Evolutionary conservation across 2,113 vertebrate genomes (phyloP).

Genomic region (Phocoena phocoena): DNA sequence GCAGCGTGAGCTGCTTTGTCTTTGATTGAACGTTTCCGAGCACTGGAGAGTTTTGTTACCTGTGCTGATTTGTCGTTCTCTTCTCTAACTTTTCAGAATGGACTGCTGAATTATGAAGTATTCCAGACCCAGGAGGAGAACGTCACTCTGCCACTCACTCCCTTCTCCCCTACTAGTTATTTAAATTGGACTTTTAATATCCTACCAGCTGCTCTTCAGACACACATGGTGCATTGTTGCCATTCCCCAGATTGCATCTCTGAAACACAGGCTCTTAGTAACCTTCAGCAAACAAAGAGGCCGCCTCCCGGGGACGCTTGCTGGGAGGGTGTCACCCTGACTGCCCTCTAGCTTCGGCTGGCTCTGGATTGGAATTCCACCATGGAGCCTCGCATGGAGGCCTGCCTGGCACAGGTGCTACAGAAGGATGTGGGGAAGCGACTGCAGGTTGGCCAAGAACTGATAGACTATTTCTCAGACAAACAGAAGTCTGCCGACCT

Average conservation of each 20-base stretch:
- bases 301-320: slow-evolving; percentile 79
- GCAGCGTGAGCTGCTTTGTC: slow-evolving; percentile 1
- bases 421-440: slow-evolving; percentile 97
- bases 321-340: slow-evolving; percentile 78
- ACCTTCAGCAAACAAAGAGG: slow-evolving; percentile 85
- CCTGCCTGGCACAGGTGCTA: slow-evolving; percentile 93
- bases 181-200: slow-evolving; percentile 91
- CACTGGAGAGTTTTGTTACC: not conserved
- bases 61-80: slow-evolving; percentile 57
- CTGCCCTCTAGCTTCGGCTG: slow-evolving; percentile 82
- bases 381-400: slow-evolving; percentile 97
- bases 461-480: slow-evolving; percentile 96
- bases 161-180: slow-evolving; percentile 87
- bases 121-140: slow-evolving; percentile 82
- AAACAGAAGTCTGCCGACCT: slow-evolving; percentile 95
- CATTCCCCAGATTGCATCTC: slow-evolving; percentile 93
- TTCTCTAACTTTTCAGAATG: slow-evolving; percentile 83
- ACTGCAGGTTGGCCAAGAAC: slow-evolving; percentile 96
- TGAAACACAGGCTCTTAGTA: slow-evolving; percentile 88
- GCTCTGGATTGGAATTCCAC: slow-evolving; percentile 80
- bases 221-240: slow-evolving; percentile 99
- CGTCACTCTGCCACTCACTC: slow-evolving; percentile 75
- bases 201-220: slow-evolving; percentile 94
- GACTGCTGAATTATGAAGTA: slow-evolving; percentile 90
- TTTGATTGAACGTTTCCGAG: slow-evolving; percentile 51